phyloP scores from a whole-genome alignment of 2,113 vertebrate genomes.

The Otus sunia region DNA sequence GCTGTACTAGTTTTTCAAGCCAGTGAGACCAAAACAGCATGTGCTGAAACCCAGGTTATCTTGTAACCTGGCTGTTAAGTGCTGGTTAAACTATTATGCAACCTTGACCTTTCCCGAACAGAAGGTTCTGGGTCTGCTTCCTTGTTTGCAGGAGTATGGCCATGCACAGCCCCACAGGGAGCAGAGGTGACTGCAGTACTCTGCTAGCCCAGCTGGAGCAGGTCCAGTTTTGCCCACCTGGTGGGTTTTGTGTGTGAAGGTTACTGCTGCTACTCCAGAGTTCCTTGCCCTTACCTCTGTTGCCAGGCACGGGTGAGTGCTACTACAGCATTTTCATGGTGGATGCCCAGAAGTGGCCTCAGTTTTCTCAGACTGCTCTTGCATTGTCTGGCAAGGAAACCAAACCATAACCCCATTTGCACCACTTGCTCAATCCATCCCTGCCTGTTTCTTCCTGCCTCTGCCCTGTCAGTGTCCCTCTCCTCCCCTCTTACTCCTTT shows the following conservation, averaged over 20 bases:
- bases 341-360: not conserved
- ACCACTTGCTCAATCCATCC: rapidly evolving
- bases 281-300: rapidly evolving
- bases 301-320: rapidly evolving
- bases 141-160: not conserved
- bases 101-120: not conserved
- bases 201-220: not conserved
- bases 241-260: not conserved
- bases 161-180: rapidly evolving
- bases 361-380: not conserved
- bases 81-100: not conserved
- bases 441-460: not conserved
- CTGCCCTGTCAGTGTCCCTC: not conserved
- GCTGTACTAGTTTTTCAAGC: not conserved
- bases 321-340: rapidly evolving
- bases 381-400: rapidly evolving
- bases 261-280: not conserved
- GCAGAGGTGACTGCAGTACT: not conserved
- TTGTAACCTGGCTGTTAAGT: not conserved
- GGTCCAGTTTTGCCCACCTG: not conserved
- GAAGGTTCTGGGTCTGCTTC: not conserved
- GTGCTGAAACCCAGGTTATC: not conserved
- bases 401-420: not conserved
- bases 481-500: not conserved
- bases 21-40: not conserved